Evolutionary conservation across 1,140 invertebrate species (phyloP), one percentile per base, ranked within the genome.

Genomic region (Drosophila serrata): DNA sequence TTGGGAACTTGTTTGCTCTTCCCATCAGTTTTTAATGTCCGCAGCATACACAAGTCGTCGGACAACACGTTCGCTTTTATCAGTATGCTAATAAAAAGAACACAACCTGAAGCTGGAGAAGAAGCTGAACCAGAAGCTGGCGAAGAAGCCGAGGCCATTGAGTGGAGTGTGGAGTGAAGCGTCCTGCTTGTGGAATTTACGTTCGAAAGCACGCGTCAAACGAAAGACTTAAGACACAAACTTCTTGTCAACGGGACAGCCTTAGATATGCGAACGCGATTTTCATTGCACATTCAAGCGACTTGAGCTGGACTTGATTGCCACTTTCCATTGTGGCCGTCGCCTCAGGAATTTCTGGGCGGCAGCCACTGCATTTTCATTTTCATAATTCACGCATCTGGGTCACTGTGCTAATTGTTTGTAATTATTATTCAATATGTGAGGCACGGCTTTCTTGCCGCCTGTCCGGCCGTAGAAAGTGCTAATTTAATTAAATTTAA

Each of bases 401-500:
- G 85, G 85, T 90, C 78, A 72, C 69, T 75, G 81, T 81, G 85
- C 85, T 88, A 88, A 90, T 85, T 85, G 81, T 29, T 58, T 45
- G 57, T 85, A 90, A 88, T 88, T 88, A 88, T 88, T 90, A 88
- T 88, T 88, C 85, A 88, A 88, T 88, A 90, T 75, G 60, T 51
- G 43, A 81, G 75, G 31, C 69, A 48, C 45, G 43, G n/a, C 67
- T 45, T 48, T 74, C 55, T 24, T 53, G 51, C 48, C 3, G 46
- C 9, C n/a, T 19, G 27, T 49, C 11, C 27, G 48, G 48, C 39
- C 12, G 73, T 90, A 88, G 85, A 88, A 88, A 88, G 84, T 88
- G 84, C 61, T 88, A 88, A 90, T 84, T 88, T 70, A 74, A 88
- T 88, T 81, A 78, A 78, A 70, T 79, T 87, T 81, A 63, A 79